Evolutionary conservation across 2,888 invertebrate genomes (phyloP).

Genomic region (Leptogaster cylindrica): DNA sequence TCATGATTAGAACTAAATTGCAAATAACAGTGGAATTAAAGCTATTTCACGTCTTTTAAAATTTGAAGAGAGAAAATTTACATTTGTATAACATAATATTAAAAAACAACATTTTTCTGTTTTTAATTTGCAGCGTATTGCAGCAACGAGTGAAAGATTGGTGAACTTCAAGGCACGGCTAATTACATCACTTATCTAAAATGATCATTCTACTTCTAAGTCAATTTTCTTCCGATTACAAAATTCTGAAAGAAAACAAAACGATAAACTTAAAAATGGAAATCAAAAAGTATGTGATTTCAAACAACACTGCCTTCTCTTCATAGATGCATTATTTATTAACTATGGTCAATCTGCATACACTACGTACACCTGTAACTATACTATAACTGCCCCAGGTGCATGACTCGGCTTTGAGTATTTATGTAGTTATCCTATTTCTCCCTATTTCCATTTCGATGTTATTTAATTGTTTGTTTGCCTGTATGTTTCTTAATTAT

Average conservation of each 20-base stretch:
- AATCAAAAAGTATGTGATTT: background rate
- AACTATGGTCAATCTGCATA: background rate
- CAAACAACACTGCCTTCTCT: conserved; percentile 1
- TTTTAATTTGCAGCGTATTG: conserved; percentile 72
- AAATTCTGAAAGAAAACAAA: conserved; percentile 4
- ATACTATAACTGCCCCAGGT: background rate
- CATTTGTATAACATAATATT: background rate
- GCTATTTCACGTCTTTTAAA: no score
- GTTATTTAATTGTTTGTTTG: background rate
- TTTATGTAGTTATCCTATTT: background rate
- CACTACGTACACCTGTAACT: no score
- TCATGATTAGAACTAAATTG: no score
- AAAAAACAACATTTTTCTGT: conserved; percentile 46
- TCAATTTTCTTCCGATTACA: background rate
- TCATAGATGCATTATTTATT: conserved; percentile 36
- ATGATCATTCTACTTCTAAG: background rate
- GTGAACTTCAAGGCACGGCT: conserved; percentile 93
- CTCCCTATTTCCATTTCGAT: background rate
- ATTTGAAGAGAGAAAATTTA: no score
- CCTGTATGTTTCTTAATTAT: background rate
- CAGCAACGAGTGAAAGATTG: conserved; percentile 88
- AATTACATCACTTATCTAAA: conserved; percentile 87
- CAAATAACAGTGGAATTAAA: no score
- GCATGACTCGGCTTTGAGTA: background rate
- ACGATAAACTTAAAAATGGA: background rate